Evolutionary conservation across 2,113 vertebrate genomes (phyloP).

Genomic region (Pipra filicauda): DNA sequence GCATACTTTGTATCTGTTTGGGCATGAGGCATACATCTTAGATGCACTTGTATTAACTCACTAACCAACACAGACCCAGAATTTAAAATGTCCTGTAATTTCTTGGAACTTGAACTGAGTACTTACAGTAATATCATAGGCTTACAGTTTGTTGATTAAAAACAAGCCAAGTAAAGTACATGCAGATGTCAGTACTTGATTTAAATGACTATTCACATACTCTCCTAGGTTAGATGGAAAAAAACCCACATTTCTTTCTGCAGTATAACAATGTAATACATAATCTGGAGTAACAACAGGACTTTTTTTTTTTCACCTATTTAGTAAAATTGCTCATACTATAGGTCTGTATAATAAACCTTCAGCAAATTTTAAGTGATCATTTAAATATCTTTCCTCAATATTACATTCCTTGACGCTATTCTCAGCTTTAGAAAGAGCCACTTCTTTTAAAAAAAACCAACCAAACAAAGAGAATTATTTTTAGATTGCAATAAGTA

Average conservation of each 20-base stretch:
- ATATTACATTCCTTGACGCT: background rate
- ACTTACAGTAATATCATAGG: conserved; percentile 20
- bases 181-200: conserved; percentile 48
- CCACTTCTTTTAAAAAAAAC: background rate
- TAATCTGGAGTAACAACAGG: background rate
- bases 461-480: background rate
- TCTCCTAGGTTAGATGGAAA: background rate
- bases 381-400: background rate
- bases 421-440: background rate
- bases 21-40: conserved; percentile 51
- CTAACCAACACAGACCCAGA: background rate
- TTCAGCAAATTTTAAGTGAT: background rate
- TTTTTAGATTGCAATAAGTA: background rate
- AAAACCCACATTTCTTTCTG: background rate
- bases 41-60: conserved; percentile 32
- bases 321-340: background rate
- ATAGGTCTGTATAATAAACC: background rate
- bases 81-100: conserved; percentile 41
- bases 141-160: conserved; percentile 59
- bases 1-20: conserved; percentile 50
- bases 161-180: conserved; percentile 57
- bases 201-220: conserved; percentile 39
- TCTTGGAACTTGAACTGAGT: conserved; percentile 36
- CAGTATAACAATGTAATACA: background rate
- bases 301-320: background rate